Evolutionary conservation across 2,113 vertebrate species (phyloP), one percentile per base, ranked within the genome.

Genomic region (Physeter macrocephalus): DNA sequence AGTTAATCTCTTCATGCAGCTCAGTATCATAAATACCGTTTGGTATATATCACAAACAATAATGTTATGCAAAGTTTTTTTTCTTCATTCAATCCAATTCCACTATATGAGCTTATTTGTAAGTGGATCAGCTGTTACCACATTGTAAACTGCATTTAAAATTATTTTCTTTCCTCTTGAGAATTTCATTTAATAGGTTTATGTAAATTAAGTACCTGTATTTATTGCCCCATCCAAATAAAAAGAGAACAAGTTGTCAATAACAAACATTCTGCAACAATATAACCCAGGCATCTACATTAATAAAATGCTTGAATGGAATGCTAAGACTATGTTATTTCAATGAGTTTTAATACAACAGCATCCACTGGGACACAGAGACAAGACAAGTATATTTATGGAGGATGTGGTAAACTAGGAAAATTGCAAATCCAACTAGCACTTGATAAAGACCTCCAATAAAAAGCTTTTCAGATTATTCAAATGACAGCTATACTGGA

Each of bases 131-230:
- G 94, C 93, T 97, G 72, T 96, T 96, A 84, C 34, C 96, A 96
- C 69, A 97, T 13, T 71, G 71, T 90, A 98, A 98, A 93, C 54
- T 88, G 25, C 85, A 95, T 29, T 92, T 59, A 75, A 98, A 98
- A 97, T 97, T 94, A 96, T 20, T 96, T 94, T 66, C 85, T 46
- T 85, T 97, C 61, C 95, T 94, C 96, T 96, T 92, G 94, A 97
- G 96, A 98, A 98, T 59, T 98, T 8, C 90, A 98, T 89, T 98
- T 97, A 97, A 98, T 90, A 98, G 83, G 88, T 78, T 98, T 98
- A 98, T 93, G 93, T 87, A 98, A 98, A 98, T 98, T 57, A 96
- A 66, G 75, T 95, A 97, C 88, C 85, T 97, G 98, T 97, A 97
- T 96, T 98, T 98, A 98, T 67, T 97, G 95, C 62, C 83, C 95